Evolutionary conservation across 2,888 invertebrate species (phyloP).

Genomic region (Antheraea assamensis): DNA sequence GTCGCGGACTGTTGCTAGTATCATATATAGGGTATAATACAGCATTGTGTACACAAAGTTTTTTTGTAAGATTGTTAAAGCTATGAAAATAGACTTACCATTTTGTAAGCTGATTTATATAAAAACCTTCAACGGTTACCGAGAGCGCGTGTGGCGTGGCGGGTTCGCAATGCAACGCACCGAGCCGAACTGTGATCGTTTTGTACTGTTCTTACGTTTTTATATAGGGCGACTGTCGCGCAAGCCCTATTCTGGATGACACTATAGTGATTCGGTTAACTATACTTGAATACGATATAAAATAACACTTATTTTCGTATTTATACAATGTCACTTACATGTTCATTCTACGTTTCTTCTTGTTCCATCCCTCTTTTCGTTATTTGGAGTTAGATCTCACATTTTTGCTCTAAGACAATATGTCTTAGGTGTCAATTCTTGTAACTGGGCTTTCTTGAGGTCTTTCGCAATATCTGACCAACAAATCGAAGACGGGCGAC

Average conservation of each 20-base stretch:
- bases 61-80: not conserved
- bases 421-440: too few relatives aligned
- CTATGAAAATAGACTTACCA: slow-evolving; percentile 19
- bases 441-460: too few relatives aligned
- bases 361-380: not conserved
- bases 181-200: slow-evolving; percentile 66
- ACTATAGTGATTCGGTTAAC: not conserved
- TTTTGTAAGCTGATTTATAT: slow-evolving; percentile 20
- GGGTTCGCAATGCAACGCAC: slow-evolving; percentile 76
- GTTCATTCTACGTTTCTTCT: not conserved
- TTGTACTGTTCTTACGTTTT: slow-evolving; percentile 32
- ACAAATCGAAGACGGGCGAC: too few relatives aligned
- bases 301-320: too few relatives aligned
- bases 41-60: too few relatives aligned
- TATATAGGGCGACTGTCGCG: slow-evolving; percentile 43
- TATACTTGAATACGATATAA: not conserved
- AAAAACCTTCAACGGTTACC: not conserved
- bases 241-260: slow-evolving; percentile 51
- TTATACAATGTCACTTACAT: not conserved
- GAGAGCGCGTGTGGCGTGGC: slow-evolving; percentile 52
- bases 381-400: too few relatives aligned
- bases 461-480: too few relatives aligned
- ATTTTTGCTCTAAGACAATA: too few relatives aligned
- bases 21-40: too few relatives aligned
- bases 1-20: too few relatives aligned